Percentiles rank a stretch among this genome's conserved stretches.
phyloP scores from a whole-genome alignment of 2,797 vertebrate species.

The Aeoliscus strigatus region DNA sequence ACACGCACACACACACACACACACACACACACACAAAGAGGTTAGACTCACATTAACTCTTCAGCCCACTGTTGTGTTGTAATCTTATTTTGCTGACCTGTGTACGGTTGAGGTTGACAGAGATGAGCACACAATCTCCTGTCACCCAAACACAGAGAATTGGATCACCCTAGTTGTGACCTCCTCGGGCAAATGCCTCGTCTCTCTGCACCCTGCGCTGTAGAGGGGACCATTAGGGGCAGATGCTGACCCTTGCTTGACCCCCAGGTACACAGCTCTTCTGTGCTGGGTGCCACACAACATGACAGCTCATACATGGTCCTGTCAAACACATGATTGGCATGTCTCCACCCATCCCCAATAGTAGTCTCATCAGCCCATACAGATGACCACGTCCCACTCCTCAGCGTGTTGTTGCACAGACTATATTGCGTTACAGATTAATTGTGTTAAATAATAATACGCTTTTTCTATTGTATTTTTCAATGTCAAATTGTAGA shows the following conservation, averaged over 20 bases:
- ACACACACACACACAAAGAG: constrained; percentile 9
- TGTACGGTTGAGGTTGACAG: constrained; percentile 68
- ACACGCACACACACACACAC: constrained; percentile 5
- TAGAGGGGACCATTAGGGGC: constrained; percentile 57
- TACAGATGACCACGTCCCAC: constrained; percentile 40
- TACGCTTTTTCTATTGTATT: background rate
- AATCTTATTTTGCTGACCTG: constrained; percentile 74
- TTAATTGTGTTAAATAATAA: too few relatives aligned
- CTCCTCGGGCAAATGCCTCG: constrained; percentile 64
- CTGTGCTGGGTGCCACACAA: constrained; percentile 53
- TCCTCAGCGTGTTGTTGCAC: constrained; percentile 34
- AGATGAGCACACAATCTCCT: constrained; percentile 75
- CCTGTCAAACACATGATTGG: constrained; percentile 82
- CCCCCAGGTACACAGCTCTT: constrained; percentile 36
- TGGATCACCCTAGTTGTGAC: constrained; percentile 78
- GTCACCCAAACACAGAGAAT: constrained; percentile 75
- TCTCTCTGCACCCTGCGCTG: constrained; percentile 63
- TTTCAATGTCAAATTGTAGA: constrained; percentile 1
- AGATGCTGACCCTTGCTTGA: constrained; percentile 58
- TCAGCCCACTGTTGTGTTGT: constrained; percentile 49
- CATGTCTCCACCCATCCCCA: constrained; percentile 67
- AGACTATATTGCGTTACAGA: background rate
- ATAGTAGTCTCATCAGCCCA: constrained; percentile 43
- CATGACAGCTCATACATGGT: constrained; percentile 81
- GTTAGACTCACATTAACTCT: constrained; percentile 32